These are phyloP conservation scores for Coregonus sp. DNA, from an alignment of 2,797 vertebrate genomes.

Conservation along the genomic window DNA sequence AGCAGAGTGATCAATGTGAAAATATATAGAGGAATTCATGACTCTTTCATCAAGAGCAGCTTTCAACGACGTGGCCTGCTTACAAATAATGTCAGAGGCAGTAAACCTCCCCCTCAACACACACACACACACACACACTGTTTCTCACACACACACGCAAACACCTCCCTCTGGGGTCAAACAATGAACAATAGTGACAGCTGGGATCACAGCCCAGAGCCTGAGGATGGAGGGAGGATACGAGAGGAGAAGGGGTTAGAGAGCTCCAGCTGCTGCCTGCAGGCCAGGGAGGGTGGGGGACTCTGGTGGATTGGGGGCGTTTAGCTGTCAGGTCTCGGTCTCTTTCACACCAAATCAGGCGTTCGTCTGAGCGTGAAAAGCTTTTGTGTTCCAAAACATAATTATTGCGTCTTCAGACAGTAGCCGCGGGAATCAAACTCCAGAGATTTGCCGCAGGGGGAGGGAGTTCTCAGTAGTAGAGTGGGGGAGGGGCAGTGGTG, in stretches of 20 bases:
- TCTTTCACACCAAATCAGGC: conserved; percentile 87
- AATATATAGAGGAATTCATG: not conserved
- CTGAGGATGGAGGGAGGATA: conserved; percentile 48
- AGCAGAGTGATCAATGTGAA: conserved; percentile 54
- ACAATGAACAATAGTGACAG: conserved; percentile 93
- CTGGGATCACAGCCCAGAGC: conserved; percentile 87
- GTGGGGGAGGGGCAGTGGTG: conserved; percentile 75
- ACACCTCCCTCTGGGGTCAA: conserved; percentile 70
- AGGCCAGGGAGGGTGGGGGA: conserved; percentile 52
- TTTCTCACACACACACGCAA: conserved; percentile 10
- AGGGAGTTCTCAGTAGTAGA: conserved; percentile 38
- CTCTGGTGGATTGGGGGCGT: conserved; percentile 31
- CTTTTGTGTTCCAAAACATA: conserved; percentile 80
- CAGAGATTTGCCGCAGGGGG: conserved; percentile 79
- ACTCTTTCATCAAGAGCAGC: not conserved
- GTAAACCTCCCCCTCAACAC: not conserved
- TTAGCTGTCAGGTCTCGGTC: conserved; percentile 81
- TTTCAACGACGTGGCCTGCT: too few relatives aligned
- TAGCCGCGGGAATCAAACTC: conserved; percentile 79
- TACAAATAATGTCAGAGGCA: too few relatives aligned
- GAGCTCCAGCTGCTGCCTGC: conserved; percentile 82
- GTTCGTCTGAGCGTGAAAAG: conserved; percentile 84
- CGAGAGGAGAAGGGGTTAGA: conserved; percentile 37
- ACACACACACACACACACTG: conserved; percentile 17
- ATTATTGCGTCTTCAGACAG: conserved; percentile 82